Percentiles rank a stretch among this genome's conserved stretches.
These are phyloP conservation scores for Rhinolophus ferrumequinum DNA, from an alignment of 2,113 vertebrate genomes.

Conservation along the genomic window DNA sequence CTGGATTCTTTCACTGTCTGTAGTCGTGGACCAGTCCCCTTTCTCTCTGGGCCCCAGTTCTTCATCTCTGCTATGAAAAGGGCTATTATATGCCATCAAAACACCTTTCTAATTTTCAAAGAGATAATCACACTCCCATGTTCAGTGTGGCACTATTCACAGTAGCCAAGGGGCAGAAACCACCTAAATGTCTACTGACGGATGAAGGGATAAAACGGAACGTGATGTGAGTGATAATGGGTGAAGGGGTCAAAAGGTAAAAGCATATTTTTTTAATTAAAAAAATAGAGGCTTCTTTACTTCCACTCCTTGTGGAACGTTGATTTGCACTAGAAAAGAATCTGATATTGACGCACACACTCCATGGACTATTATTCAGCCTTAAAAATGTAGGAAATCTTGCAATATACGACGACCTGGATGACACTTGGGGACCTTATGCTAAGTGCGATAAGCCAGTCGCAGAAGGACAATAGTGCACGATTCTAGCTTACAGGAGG, in stretches of 20 bases:
- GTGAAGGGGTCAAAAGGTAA: not conserved
- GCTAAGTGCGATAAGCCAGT: not conserved
- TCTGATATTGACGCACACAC: not conserved
- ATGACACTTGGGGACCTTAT: not conserved
- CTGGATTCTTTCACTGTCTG: not conserved
- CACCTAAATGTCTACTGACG: not conserved
- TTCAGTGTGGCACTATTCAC: not conserved
- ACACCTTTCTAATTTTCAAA: not conserved
- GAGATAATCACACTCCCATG: not conserved
- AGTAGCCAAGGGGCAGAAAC: not conserved
- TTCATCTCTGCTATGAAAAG: not conserved
- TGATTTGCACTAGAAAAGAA: not conserved
- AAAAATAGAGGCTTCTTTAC: not conserved
- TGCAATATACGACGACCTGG: not conserved
- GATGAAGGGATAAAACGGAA: not conserved
- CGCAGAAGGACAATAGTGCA: not conserved
- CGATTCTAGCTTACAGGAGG: not conserved
- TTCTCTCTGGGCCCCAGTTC: not conserved
- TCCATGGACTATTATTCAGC: not conserved
- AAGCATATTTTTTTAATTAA: not conserved
- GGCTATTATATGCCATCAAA: not conserved
- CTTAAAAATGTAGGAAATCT: not conserved
- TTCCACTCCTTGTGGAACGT: not conserved
- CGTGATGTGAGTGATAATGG: not conserved
- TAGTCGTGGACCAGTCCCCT: not conserved